These are phyloP conservation scores for Rhineura floridana DNA, from an alignment of 2,113 vertebrate genomes.

Conservation along the genomic window DNA sequence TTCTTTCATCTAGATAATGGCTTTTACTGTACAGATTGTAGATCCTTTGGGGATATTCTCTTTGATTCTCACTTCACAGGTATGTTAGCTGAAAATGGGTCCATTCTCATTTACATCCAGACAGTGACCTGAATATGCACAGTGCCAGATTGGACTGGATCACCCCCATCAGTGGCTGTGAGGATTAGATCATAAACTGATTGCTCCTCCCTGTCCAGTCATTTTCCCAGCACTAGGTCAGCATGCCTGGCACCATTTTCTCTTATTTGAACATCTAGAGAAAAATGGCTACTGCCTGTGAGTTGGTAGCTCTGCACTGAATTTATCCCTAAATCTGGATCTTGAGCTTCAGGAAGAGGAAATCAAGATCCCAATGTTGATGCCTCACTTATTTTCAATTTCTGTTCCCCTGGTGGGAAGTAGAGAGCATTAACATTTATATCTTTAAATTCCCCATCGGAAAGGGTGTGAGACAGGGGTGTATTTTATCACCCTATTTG, in stretches of 20 bases:
- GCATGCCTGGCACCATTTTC: fast-evolving
- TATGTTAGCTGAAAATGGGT: neutral
- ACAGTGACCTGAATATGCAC: neutral
- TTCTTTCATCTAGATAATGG: constrained; percentile 63
- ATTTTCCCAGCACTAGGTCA: neutral
- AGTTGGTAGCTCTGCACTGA: neutral
- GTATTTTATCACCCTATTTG: too few relatives aligned
- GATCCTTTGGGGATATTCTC: constrained; percentile 28
- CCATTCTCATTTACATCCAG: neutral
- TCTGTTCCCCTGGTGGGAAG: too few relatives aligned
- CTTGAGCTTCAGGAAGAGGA: neutral
- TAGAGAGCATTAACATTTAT: too few relatives aligned
- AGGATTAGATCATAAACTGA: neutral
- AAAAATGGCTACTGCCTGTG: neutral
- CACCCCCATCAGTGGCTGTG: neutral
- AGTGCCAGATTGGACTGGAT: neutral
- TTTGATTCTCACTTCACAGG: neutral
- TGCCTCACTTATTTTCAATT: neutral
- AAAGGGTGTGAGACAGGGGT: too few relatives aligned
- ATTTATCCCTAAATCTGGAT: neutral
- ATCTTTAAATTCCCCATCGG: too few relatives aligned
- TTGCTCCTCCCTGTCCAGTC: neutral
- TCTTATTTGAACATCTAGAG: fast-evolving
- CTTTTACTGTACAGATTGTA: neutral
- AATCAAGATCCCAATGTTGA: neutral